Percentiles rank a stretch among this genome's conserved stretches.
Conservation (phyloP, 2,888 invertebrate species). For the Hofmannophila pseudospretella region DNA sequence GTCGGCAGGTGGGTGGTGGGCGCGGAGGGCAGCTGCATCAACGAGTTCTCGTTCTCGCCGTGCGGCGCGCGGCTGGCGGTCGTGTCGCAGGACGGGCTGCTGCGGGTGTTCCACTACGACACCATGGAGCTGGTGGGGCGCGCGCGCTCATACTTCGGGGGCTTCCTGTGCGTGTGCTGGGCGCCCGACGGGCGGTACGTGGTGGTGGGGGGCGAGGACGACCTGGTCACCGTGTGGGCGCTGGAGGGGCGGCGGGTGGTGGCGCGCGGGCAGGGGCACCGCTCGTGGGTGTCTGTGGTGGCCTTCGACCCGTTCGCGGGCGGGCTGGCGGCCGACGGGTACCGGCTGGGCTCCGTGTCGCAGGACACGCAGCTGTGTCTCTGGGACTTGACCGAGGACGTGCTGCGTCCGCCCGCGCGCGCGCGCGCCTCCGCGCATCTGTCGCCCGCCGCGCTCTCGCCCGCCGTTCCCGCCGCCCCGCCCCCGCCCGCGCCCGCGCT, state of each 20-base stretch:
- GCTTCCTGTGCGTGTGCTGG: constrained; percentile 98
- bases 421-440: constrained; percentile 60
- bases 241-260: constrained; percentile 91
- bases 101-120: constrained; percentile 97
- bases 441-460: constrained; percentile 56
- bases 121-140: constrained; percentile 96
- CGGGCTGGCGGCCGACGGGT: constrained; percentile 80
- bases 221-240: constrained; percentile 98
- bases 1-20: constrained; percentile 88
- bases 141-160: constrained; percentile 98
- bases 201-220: constrained; percentile 98
- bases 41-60: constrained; percentile 98
- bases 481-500: constrained; percentile 50
- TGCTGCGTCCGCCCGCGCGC: constrained; percentile 88
- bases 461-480: constrained; percentile 73
- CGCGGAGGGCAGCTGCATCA: constrained; percentile 89
- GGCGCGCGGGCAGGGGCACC: constrained; percentile 98
- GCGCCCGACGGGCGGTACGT: constrained; percentile 97
- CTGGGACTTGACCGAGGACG: constrained; percentile 99
- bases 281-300: constrained; percentile 98
- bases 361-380: constrained; percentile 96
- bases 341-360: constrained; percentile 93
- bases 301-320: constrained; percentile 94
- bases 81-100: constrained; percentile 96
- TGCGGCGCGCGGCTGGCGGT: constrained; percentile 95